Evolutionary conservation across 1,140 invertebrate genomes (phyloP).

Genomic region (Argopecten irradians): DNA sequence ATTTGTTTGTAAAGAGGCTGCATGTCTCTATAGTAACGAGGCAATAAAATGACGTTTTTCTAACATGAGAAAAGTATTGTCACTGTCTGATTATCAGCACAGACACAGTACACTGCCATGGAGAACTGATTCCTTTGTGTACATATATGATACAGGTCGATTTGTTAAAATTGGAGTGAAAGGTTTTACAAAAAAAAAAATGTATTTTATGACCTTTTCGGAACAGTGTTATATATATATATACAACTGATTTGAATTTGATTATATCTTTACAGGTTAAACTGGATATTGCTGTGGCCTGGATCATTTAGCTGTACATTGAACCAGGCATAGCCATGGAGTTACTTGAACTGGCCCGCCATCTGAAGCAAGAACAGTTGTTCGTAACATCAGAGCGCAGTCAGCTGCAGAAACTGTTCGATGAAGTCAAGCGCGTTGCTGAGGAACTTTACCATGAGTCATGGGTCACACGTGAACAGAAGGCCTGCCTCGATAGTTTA

Average conservation of each 20-base stretch:
- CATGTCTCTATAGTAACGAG: no score
- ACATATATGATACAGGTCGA: no score
- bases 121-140: no score
- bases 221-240: no score
- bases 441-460: slow-evolving; percentile 86
- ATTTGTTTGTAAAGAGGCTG: no score
- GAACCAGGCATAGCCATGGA: slow-evolving; percentile 73
- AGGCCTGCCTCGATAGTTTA: slow-evolving; percentile 88
- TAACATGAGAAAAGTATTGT: no score
- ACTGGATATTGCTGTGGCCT: neutral
- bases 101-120: no score
- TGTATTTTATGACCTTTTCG: no score
- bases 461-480: slow-evolving; percentile 93
- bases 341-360: slow-evolving; percentile 83
- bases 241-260: neutral
- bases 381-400: slow-evolving; percentile 85
- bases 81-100: no score
- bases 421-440: slow-evolving; percentile 82
- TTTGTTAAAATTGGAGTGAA: no score
- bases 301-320: neutral
- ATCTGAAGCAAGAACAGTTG: slow-evolving; percentile 85
- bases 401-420: slow-evolving; percentile 85
- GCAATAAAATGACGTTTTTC: no score
- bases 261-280: neutral
- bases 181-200: no score